Conservation (phyloP, 1,140 invertebrate species). For the Drosophila athabasca region DNA sequence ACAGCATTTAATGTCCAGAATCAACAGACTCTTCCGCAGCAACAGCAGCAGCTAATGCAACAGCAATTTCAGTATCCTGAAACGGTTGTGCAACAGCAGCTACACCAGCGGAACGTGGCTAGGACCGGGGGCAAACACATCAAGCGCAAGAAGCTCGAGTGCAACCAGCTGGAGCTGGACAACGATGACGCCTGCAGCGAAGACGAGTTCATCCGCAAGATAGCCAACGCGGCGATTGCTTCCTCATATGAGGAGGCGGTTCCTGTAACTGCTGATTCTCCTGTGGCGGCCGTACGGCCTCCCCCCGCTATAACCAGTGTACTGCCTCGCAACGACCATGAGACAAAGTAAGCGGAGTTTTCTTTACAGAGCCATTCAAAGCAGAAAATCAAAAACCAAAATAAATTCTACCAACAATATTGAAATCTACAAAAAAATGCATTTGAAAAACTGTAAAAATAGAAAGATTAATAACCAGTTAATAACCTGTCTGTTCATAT, state of each 20-base stretch:
- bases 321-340: constrained; percentile 36
- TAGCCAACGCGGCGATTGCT: constrained; percentile 54
- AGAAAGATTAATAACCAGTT: no score
- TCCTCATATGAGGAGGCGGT: not conserved
- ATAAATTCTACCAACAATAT: constrained; percentile 1
- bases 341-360: constrained; percentile 69
- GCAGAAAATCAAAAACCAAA: constrained; percentile 7
- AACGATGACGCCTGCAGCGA: constrained; percentile 87
- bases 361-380: constrained; percentile 19
- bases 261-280: not conserved
- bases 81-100: constrained; percentile 14
- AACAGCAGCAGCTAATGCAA: constrained; percentile 27
- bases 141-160: constrained; percentile 87
- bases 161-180: constrained; percentile 86
- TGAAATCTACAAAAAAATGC: not conserved
- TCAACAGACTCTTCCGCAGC: constrained; percentile 21
- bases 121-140: constrained; percentile 58
- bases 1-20: constrained; percentile 39
- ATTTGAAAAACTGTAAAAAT: no score
- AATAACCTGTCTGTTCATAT: no score
- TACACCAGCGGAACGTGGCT: constrained; percentile 6
- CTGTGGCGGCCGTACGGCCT: constrained; percentile 1
- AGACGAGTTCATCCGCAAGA: constrained; percentile 81
- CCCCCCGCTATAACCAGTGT: constrained; percentile 13
- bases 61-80: constrained; percentile 36